Conservation (phyloP, 2,113 vertebrate genomes). For the Bostrychus sinensis region DNA sequence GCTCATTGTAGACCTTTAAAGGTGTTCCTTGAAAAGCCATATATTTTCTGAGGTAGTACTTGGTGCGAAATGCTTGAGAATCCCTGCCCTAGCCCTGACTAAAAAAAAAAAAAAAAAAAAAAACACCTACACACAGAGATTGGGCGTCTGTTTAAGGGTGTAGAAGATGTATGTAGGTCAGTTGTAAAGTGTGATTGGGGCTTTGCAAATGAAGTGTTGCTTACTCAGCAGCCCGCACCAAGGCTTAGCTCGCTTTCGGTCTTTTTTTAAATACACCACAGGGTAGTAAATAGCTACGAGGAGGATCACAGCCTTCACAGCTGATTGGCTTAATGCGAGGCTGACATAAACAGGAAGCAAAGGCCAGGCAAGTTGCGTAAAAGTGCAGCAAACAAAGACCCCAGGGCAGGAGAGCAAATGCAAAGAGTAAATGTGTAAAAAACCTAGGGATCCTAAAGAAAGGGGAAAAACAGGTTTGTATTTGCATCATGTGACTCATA, state of each 20-base stretch:
- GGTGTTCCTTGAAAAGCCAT: too few species aligned
- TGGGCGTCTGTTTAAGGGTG: conserved; percentile 27
- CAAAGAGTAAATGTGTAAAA: conserved; percentile 54
- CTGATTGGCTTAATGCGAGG: conserved; percentile 80
- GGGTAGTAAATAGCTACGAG: conserved; percentile 83
- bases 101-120: conserved; percentile 11
- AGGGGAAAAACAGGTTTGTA: conserved; percentile 24
- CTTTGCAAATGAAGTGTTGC: conserved; percentile 57
- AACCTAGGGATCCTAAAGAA: conserved; percentile 28
- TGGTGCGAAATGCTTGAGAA: too few species aligned
- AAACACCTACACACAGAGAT: conserved; percentile 10
- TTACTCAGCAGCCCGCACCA: conserved; percentile 74
- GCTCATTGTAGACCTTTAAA: too few species aligned
- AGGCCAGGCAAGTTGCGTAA: conserved; percentile 59
- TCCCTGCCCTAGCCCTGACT: too few species aligned
- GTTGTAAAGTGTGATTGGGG: conserved; percentile 48
- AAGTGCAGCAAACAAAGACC: conserved; percentile 27
- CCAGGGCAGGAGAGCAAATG: conserved; percentile 45
- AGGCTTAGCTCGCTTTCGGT: conserved; percentile 71
- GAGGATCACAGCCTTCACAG: conserved; percentile 80
- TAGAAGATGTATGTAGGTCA: conserved; percentile 60
- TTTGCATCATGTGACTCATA: conserved; percentile 62
- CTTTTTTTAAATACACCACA: conserved; percentile 78
- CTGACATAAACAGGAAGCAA: conserved; percentile 83
- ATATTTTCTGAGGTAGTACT: too few species aligned